Conservation (phyloP, 1,140 invertebrate species). For the Prorops nasuta region DNA sequence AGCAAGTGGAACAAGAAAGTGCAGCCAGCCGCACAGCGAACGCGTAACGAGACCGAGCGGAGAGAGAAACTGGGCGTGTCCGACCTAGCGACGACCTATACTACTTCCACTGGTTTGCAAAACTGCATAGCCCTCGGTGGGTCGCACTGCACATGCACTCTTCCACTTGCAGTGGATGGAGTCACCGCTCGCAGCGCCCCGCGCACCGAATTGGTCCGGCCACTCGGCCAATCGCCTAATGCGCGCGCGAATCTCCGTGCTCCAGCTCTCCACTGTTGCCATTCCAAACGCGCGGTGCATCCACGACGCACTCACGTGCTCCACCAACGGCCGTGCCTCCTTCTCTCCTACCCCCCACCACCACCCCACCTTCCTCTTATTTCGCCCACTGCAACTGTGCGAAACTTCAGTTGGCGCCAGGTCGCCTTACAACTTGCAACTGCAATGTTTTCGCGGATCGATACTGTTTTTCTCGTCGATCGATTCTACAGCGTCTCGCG, state of each 20-base stretch:
- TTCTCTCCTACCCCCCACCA: slow-evolving; percentile 15
- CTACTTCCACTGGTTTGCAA: slow-evolving; percentile 19
- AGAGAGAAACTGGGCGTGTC: too few relatives aligned
- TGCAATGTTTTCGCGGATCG: too few relatives aligned
- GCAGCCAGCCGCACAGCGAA: too few relatives aligned
- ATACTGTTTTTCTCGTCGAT: too few relatives aligned
- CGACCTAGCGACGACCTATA: slow-evolving; percentile 15
- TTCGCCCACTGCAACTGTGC: slow-evolving; percentile 7
- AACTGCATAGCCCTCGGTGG: not conserved
- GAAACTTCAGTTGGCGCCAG: slow-evolving; percentile 26
- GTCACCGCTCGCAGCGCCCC: slow-evolving; percentile 17
- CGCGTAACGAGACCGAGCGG: too few relatives aligned
- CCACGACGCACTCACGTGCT: not conserved
- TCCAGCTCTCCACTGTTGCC: slow-evolving; percentile 16
- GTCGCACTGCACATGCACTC: slow-evolving; percentile 9
- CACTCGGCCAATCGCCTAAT: slow-evolving; percentile 24
- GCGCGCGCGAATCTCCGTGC: slow-evolving; percentile 32
- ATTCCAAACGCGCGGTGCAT: not conserved
- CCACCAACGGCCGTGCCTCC: slow-evolving; percentile 11
- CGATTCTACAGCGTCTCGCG: too few relatives aligned
- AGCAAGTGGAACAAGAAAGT: too few relatives aligned
- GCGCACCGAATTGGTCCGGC: slow-evolving; percentile 9
- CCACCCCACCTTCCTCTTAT: slow-evolving; percentile 12
- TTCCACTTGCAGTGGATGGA: slow-evolving; percentile 4
- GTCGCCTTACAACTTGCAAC: slow-evolving; percentile 24